phyloP scores from a whole-genome alignment of 2,888 invertebrate species.

The Thera obeliscata region DNA sequence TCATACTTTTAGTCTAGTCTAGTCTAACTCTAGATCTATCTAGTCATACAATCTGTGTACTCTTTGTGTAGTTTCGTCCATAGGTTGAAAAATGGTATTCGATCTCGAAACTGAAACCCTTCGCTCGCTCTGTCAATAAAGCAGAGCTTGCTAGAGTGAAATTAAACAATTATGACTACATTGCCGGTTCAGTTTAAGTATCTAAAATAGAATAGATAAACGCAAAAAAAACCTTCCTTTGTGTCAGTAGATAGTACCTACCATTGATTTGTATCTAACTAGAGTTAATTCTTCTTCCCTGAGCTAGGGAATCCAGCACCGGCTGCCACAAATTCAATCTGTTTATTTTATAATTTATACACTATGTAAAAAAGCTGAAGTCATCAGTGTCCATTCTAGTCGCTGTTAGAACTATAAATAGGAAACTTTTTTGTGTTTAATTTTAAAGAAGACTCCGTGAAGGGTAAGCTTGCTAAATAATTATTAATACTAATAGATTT shows the following conservation, averaged over 20 bases:
- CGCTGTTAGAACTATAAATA: neutral
- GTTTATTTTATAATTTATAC: neutral
- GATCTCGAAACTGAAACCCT: too few species aligned
- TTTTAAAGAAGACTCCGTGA: neutral
- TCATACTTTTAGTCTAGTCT: too few species aligned
- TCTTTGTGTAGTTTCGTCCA: too few species aligned
- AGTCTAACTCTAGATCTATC: too few species aligned
- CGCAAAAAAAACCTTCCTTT: neutral
- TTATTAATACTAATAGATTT: neutral
- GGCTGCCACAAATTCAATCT: neutral
- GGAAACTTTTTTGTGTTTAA: neutral
- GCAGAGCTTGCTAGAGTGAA: neutral
- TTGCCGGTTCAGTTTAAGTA: neutral
- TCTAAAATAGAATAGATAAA: slow-evolving; percentile 1
- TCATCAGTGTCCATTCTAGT: slow-evolving; percentile 2
- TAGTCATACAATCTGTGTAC: too few species aligned
- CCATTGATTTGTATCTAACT: too few species aligned
- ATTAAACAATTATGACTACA: slow-evolving; percentile 2
- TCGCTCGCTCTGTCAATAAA: neutral
- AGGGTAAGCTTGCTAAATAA: neutral
- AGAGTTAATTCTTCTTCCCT: too few species aligned
- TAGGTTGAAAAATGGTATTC: too few species aligned
- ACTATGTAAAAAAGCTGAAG: slow-evolving; percentile 2
- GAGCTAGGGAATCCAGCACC: neutral
- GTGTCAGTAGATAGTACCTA: too few species aligned